A percentile compares a stretch with the other conserved stretches of the same genome.
phyloP scores from a whole-genome alignment of 53 echinoderm and acorn worm genomes.

The Pentamera pediparva region DNA sequence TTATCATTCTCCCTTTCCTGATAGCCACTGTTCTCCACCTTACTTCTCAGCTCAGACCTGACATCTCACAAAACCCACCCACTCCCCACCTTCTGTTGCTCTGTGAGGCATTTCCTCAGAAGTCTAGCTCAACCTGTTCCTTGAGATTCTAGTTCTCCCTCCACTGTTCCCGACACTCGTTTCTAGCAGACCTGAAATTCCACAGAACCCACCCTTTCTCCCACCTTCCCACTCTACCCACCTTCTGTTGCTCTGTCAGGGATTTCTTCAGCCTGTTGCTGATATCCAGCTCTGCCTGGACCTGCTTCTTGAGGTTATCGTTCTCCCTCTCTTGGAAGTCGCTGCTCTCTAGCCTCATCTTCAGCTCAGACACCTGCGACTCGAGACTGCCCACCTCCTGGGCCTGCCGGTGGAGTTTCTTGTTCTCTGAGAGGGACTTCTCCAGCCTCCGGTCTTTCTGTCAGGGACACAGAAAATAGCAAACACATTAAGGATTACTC shows the following conservation, averaged over 20 bases:
- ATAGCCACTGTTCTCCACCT: conserved; percentile 55
- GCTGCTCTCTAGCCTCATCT: conserved; percentile 55
- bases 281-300: conserved; percentile 60
- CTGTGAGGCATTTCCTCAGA: conserved; percentile 29
- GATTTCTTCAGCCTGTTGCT: conserved; percentile 62
- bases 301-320: conserved; percentile 72
- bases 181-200: background rate
- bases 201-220: background rate
- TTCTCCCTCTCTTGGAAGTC: conserved; percentile 70
- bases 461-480: background rate
- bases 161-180: background rate
- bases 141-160: conserved; percentile 36
- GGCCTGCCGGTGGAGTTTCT: conserved; percentile 48
- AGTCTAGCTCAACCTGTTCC: conserved; percentile 33
- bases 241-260: conserved; percentile 79
- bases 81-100: conserved; percentile 35
- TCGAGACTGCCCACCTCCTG: conserved; percentile 45
- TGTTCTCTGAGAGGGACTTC: conserved; percentile 40
- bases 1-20: conserved; percentile 75
- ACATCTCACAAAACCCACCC: no score
- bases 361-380: conserved; percentile 66
- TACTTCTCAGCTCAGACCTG: conserved; percentile 67
- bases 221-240: background rate
- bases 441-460: conserved; percentile 61
- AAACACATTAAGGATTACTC: background rate